phyloP scores from a whole-genome alignment of 1,140 invertebrate genomes.

The Micrasema longulum region DNA sequence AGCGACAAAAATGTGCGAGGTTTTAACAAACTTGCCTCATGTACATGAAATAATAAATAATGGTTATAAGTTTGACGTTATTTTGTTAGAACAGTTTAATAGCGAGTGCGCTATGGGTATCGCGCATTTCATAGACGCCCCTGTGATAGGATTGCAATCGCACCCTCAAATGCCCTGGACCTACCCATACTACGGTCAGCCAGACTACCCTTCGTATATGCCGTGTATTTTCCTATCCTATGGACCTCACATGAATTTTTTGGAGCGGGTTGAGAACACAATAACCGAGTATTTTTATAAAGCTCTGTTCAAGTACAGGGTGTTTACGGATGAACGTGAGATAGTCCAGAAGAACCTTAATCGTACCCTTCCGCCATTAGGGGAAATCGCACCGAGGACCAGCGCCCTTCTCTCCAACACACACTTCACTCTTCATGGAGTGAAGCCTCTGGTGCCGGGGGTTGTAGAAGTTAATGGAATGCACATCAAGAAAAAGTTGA shows the following conservation, averaged over 20 bases:
- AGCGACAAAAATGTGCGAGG: slow-evolving; percentile 61
- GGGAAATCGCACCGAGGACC: slow-evolving; percentile 62
- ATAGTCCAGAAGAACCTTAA: slow-evolving; percentile 58
- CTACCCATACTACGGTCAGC: slow-evolving; percentile 68
- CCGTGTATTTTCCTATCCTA: slow-evolving; percentile 67
- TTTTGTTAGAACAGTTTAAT: slow-evolving; percentile 75
- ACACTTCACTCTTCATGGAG: slow-evolving; percentile 67
- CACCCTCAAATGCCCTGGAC: slow-evolving; percentile 72
- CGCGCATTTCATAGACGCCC: slow-evolving; percentile 67
- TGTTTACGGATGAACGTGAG: slow-evolving; percentile 60
- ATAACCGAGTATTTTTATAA: slow-evolving; percentile 47
- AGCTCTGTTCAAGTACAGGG: slow-evolving; percentile 57
- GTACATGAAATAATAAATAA: slow-evolving; percentile 60
- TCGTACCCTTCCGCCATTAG: slow-evolving; percentile 54
- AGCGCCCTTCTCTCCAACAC: slow-evolving; percentile 70
- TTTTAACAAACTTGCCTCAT: slow-evolving; percentile 57
- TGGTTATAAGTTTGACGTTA: slow-evolving; percentile 71
- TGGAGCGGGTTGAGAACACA: slow-evolving; percentile 69
- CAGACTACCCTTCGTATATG: slow-evolving; percentile 73
- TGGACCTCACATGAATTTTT: slow-evolving; percentile 68
- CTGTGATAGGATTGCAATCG: slow-evolving; percentile 71
- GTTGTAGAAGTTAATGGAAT: slow-evolving; percentile 70
- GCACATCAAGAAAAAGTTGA: slow-evolving; percentile 65
- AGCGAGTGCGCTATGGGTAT: slow-evolving; percentile 75
- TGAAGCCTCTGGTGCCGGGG: slow-evolving; percentile 68